phyloP scores from a whole-genome alignment of 1,140 invertebrate genomes.

The Zaprionus tsacasi region DNA sequence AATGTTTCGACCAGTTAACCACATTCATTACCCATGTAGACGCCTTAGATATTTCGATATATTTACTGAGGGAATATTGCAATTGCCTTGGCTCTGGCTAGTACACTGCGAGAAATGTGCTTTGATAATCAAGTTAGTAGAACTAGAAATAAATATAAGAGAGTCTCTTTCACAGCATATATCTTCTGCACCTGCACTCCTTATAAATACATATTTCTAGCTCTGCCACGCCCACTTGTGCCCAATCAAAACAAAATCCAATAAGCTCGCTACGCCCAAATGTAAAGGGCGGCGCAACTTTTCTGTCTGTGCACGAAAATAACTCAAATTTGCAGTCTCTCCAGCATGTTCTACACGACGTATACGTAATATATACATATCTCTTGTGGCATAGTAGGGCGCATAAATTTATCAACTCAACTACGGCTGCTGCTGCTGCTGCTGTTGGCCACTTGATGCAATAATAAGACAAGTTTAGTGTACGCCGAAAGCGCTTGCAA shows the following conservation, averaged over 20 bases:
- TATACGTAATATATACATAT: conserved; percentile 37
- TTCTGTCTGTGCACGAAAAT: conserved; percentile 9
- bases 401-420: conserved; percentile 33
- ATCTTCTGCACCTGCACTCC: background rate
- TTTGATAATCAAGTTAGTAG: background rate
- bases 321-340: conserved; percentile 29
- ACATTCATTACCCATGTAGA: conserved; percentile 21
- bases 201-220: background rate
- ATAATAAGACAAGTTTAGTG: conserved; percentile 73
- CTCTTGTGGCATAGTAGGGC: conserved; percentile 19
- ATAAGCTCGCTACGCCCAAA: background rate
- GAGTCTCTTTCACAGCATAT: background rate
- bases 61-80: conserved; percentile 5
- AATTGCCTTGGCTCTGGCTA: background rate
- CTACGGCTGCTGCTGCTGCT: background rate
- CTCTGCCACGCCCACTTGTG: background rate
- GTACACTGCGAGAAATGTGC: background rate
- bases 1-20: conserved; percentile 23
- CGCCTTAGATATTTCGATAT: background rate
- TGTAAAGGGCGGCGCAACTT: background rate
- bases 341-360: conserved; percentile 20
- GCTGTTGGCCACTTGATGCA: conserved; percentile 65
- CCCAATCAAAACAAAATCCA: background rate
- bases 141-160: no score
- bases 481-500: conserved; percentile 60